These are phyloP conservation scores for Pachliopta kotzebuea DNA, from an alignment of 2,888 invertebrate genomes.

Conservation along the genomic window DNA sequence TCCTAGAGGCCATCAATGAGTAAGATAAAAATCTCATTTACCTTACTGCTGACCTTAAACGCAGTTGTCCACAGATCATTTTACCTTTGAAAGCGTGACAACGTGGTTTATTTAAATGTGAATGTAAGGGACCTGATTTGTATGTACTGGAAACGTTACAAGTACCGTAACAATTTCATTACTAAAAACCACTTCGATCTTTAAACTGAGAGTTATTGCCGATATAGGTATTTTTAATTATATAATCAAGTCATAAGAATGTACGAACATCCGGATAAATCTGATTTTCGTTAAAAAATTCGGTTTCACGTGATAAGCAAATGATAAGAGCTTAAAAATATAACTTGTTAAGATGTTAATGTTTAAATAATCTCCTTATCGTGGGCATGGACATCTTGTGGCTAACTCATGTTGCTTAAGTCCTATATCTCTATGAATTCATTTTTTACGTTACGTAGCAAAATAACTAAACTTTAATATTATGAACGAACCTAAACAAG, in stretches of 20 bases:
- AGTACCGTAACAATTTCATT: not conserved
- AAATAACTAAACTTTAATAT: not conserved
- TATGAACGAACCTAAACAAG: not conserved
- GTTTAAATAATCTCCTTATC: constrained; percentile 1
- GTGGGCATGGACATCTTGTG: not conserved
- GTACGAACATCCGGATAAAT: not conserved
- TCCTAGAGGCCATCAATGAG: constrained; percentile 51
- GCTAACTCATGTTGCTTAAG: not conserved
- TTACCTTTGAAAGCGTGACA: constrained; percentile 38
- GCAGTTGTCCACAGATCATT: constrained; percentile 26
- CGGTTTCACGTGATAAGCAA: not conserved
- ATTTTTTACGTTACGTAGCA: not conserved
- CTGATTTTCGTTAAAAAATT: not conserved
- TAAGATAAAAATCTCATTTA: constrained; percentile 47
- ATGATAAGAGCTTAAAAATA: not conserved
- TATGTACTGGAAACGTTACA: not conserved
- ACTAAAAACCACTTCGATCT: not conserved
- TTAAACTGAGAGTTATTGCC: not conserved
- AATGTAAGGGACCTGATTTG: constrained; percentile 1
- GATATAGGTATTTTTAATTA: not conserved
- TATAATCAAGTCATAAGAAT: not conserved
- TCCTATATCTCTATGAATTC: not conserved
- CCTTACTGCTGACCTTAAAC: constrained; percentile 48
- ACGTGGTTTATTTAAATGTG: constrained; percentile 16
- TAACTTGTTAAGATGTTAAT: not conserved